Base-by-base conservation (phyloP, 1,140 invertebrate genomes). In the Drosophila arizonae region DNA sequence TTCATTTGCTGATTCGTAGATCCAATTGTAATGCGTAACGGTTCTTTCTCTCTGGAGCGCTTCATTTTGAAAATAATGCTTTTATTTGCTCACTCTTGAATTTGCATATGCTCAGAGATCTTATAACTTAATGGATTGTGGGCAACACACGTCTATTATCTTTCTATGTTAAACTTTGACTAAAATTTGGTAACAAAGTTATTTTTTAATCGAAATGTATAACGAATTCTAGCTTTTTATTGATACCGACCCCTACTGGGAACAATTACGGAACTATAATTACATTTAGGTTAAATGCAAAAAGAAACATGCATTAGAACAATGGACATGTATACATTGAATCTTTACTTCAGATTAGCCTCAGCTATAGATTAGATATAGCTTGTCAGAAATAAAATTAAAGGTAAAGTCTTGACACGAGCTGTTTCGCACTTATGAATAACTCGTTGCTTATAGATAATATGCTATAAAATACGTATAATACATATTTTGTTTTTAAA, bases 11-110 rank as follows among this genome's bases (percentile, higher is more conserved):
- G 55, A 5, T 64, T 43, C 1, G 2, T 21, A 17, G 64, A 13
- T 0, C 84, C 79, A 24, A 87, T 77, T 15, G 43, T 2, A 28
- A 87, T 88, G 21, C 55, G 62, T n/a, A 82, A 4, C 0, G 82
- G 66, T 17, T 65, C 48, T 4, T 11, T 46, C 2, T 52, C 45
- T 8, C 58, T 62, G 17, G 39, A 10, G 3, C 43, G 52, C 50
- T 11, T 26, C 63, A 68, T 76, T 52, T 2, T 45, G 30, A 5
- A 52, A 6, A 5, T 39, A 36, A 2, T 24, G 21, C 21, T 3
- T 36, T 6, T 30, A 30, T 36, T 36, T 36, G 33, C 9, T 36
- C 33, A 3, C 33, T 36, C 33, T 36, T 36, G 24, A 41, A 28
- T 17, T 36, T 24, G 36, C 45, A 24, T 26, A 30, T 6, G 4